phyloP scores from a whole-genome alignment of 2,888 invertebrate species.

The Dicycla oo region DNA sequence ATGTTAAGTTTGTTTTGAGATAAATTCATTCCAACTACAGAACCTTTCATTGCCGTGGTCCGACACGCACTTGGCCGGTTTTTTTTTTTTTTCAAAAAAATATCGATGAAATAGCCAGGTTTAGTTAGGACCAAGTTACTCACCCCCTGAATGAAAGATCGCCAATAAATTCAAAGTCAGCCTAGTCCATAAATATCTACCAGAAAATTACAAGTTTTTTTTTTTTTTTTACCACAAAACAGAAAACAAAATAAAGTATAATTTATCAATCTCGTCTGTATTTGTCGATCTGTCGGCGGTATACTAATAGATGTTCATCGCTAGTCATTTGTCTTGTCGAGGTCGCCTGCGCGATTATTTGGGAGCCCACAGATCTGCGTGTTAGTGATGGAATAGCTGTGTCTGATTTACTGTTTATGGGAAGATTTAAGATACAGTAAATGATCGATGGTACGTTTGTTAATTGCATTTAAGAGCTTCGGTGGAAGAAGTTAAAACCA shows the following conservation, averaged over 20 bases:
- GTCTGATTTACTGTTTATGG: conserved; percentile 42
- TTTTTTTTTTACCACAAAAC: conserved; percentile 30
- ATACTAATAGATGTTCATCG: conserved; percentile 61
- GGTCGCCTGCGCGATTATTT: conserved; percentile 53
- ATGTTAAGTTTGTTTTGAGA: too few relatives aligned
- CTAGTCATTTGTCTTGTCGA: conserved; percentile 61
- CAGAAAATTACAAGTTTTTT: conserved; percentile 23
- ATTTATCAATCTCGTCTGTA: conserved; percentile 44
- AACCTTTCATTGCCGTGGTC: too few relatives aligned
- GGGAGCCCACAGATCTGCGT: conserved; percentile 25
- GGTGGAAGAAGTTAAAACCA: not conserved
- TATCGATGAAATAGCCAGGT: too few relatives aligned
- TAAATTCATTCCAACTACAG: too few relatives aligned
- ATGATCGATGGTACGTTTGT: conserved; percentile 27
- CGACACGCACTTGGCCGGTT: too few relatives aligned
- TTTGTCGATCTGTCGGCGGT: conserved; percentile 54
- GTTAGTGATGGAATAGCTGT: conserved; percentile 30
- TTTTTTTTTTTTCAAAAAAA: too few relatives aligned
- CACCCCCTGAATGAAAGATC: too few relatives aligned
- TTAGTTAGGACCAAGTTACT: too few relatives aligned
- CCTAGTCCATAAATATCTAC: too few relatives aligned
- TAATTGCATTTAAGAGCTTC: conserved; percentile 28
- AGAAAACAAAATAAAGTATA: conserved; percentile 25
- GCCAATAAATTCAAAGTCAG: too few relatives aligned
- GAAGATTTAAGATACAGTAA: conserved; percentile 38